phyloP scores from a whole-genome alignment of 2,888 invertebrate species.

The Muscina levida region DNA sequence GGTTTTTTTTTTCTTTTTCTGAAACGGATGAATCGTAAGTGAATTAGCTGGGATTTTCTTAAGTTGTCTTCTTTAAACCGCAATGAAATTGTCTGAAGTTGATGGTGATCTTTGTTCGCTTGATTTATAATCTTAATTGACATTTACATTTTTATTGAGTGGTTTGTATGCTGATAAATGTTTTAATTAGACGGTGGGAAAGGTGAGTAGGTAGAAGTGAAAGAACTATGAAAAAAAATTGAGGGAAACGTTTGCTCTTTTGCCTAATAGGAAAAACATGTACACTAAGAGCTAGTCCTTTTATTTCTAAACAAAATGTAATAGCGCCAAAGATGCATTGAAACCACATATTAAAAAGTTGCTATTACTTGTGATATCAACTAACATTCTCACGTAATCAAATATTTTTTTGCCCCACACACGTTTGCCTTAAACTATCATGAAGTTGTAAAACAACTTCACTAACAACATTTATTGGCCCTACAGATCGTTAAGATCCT shows the following conservation, averaged over 20 bases:
- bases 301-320: no score
- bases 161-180: background rate
- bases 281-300: no score
- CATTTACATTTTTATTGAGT: background rate
- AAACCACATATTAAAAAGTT: no score
- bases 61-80: background rate
- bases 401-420: no score
- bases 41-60: constrained; percentile 17
- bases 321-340: no score
- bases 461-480: background rate
- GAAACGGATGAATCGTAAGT: background rate
- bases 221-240: no score
- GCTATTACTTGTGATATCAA: no score
- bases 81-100: background rate
- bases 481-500: no score
- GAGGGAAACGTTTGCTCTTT: no score
- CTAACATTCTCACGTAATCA: no score
- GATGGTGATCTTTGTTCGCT: constrained; percentile 1
- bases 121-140: constrained; percentile 16
- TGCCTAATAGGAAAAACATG: no score
- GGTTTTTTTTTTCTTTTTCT: background rate
- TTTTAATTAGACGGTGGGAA: constrained; percentile 24
- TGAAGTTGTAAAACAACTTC: background rate
- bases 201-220: background rate
- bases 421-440: no score